Evolutionary conservation across 2,888 invertebrate species (phyloP).

Genomic region (Malacosoma neustria): DNA sequence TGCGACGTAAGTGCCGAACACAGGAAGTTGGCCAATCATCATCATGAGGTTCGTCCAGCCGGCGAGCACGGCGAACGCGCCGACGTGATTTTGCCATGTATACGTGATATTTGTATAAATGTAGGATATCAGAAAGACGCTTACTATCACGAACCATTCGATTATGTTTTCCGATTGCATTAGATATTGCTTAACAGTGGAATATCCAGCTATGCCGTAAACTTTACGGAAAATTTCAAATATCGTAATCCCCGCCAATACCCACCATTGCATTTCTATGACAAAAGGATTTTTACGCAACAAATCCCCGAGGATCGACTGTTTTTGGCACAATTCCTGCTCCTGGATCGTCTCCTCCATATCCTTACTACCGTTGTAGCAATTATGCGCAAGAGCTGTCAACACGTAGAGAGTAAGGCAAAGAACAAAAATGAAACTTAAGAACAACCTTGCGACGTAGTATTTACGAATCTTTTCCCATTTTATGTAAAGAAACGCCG

Average conservation of each 20-base stretch:
- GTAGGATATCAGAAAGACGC: slow-evolving; percentile 88
- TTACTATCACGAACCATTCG: slow-evolving; percentile 90
- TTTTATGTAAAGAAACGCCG: slow-evolving; percentile 90
- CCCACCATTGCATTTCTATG: slow-evolving; percentile 90
- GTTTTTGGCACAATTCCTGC: slow-evolving; percentile 84
- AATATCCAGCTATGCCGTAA: slow-evolving; percentile 87
- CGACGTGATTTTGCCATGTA: slow-evolving; percentile 90
- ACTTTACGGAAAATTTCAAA: slow-evolving; percentile 88
- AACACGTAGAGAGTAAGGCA: slow-evolving; percentile 88
- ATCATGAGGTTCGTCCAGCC: slow-evolving; percentile 94
- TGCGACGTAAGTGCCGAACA: slow-evolving; percentile 92
- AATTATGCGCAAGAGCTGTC: slow-evolving; percentile 88
- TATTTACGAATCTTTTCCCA: slow-evolving; percentile 94
- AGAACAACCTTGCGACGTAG: slow-evolving; percentile 85
- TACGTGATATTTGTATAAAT: slow-evolving; percentile 84
- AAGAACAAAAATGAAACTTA: slow-evolving; percentile 86
- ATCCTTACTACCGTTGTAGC: slow-evolving; percentile 87
- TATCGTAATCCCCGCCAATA: slow-evolving; percentile 83
- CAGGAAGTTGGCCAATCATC: slow-evolving; percentile 91
- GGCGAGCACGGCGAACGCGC: slow-evolving; percentile 88
- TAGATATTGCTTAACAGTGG: slow-evolving; percentile 86
- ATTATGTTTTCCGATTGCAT: slow-evolving; percentile 89
- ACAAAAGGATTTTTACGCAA: slow-evolving; percentile 83
- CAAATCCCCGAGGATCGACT: slow-evolving; percentile 84
- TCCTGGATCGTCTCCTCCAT: slow-evolving; percentile 82